These are phyloP conservation scores for Diadema setosum DNA, from an alignment of 35 echinoderm and acorn worm genomes.

Conservation along the genomic window DNA sequence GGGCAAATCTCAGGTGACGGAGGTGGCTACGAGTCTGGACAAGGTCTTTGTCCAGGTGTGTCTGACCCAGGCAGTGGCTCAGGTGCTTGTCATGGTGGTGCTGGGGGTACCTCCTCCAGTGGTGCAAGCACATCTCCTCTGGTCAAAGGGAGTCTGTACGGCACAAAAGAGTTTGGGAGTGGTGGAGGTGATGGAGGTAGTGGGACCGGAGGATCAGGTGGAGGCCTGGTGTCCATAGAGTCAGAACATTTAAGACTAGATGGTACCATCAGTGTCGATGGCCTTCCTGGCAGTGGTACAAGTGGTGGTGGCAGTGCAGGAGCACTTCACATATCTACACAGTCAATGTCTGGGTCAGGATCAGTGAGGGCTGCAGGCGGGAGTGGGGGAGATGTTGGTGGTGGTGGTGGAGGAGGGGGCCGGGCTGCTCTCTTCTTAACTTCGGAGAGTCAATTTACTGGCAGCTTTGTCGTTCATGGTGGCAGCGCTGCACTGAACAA, in stretches of 20 bases:
- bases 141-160: slow-evolving; percentile 69
- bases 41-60: slow-evolving; percentile 50
- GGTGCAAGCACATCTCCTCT: background rate
- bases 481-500: background rate
- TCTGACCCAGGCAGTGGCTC: slow-evolving; percentile 24
- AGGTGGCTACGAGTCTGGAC: slow-evolving; percentile 12
- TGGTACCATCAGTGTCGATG: slow-evolving; percentile 66
- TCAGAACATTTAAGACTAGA: slow-evolving; percentile 41
- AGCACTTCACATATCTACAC: slow-evolving; percentile 29
- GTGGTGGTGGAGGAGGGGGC: slow-evolving; percentile 83
- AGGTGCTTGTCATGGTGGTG: slow-evolving; percentile 78
- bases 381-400: slow-evolving; percentile 26
- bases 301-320: slow-evolving; percentile 85
- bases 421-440: slow-evolving; percentile 32
- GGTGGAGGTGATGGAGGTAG: slow-evolving; percentile 52
- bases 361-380: slow-evolving; percentile 41
- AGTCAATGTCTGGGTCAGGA: slow-evolving; percentile 53
- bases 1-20: slow-evolving; percentile 48
- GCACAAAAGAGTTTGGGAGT: slow-evolving; percentile 70
- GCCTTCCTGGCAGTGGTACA: background rate
- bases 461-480: slow-evolving; percentile 38
- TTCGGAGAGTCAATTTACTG: slow-evolving; percentile 40
- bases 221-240: slow-evolving; percentile 47
- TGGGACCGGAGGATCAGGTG: slow-evolving; percentile 56
- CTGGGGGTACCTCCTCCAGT: slow-evolving; percentile 48